A percentile compares a stretch with the other conserved stretches of the same genome.
phyloP scores from a whole-genome alignment of 2,888 invertebrate genomes.

The Papilio gigon region DNA sequence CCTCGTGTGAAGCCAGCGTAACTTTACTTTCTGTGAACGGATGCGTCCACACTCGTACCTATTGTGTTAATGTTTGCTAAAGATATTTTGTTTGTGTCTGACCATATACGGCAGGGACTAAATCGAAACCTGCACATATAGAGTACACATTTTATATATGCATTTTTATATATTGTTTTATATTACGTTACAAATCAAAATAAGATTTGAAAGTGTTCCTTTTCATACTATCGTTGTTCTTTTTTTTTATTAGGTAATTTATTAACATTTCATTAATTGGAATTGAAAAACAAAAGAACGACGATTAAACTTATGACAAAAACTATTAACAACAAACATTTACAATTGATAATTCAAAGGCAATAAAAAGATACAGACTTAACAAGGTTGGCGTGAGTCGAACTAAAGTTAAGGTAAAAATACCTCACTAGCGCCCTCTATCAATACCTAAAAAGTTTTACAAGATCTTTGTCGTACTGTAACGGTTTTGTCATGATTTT shows the following conservation, averaged over 20 bases:
- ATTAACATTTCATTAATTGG: too few species aligned
- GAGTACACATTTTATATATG: too few species aligned
- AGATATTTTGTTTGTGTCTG: slow-evolving; percentile 19
- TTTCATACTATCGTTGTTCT: background rate
- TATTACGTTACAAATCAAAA: background rate
- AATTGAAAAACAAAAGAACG: background rate
- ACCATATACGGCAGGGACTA: slow-evolving; percentile 14
- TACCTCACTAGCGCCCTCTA: too few species aligned
- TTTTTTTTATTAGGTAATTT: background rate
- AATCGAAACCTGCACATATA: background rate
- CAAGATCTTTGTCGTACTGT: too few species aligned
- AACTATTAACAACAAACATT: background rate
- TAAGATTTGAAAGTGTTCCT: background rate
- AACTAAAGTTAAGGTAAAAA: too few species aligned
- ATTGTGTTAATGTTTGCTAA: slow-evolving; percentile 32
- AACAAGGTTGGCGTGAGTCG: too few species aligned
- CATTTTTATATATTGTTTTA: background rate
- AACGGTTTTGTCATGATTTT: too few species aligned
- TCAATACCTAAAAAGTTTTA: too few species aligned
- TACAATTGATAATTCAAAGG: background rate
- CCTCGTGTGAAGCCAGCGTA: slow-evolving; percentile 43
- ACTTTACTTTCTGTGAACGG: slow-evolving; percentile 77
- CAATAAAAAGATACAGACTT: background rate
- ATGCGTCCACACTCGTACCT: slow-evolving; percentile 60
- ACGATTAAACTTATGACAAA: background rate